These are phyloP conservation scores for Drosophila punjabiensis DNA, from an alignment of 1,140 invertebrate species.

Conservation along the genomic window DNA sequence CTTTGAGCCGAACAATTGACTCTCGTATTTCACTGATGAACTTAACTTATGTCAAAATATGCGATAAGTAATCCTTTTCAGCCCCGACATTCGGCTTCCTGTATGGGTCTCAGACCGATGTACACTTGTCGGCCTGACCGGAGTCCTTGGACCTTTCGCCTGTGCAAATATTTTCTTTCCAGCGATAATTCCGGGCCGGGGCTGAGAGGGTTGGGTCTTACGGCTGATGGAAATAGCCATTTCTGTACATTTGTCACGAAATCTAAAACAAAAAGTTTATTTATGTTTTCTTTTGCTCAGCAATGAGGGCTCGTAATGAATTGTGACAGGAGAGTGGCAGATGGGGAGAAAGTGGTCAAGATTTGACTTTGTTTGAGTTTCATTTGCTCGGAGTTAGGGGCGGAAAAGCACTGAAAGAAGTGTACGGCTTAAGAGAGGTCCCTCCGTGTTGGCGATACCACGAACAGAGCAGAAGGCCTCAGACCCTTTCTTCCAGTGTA, in stretches of 20 bases:
- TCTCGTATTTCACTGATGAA: conserved; percentile 84
- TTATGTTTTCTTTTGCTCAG: conserved; percentile 59
- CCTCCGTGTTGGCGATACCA: too few species aligned
- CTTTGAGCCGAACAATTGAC: conserved; percentile 66
- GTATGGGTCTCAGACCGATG: conserved; percentile 24
- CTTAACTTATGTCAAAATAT: conserved; percentile 85
- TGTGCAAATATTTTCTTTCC: conserved; percentile 79
- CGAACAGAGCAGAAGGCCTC: background rate
- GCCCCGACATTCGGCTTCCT: conserved; percentile 64
- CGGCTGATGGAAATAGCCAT: conserved; percentile 53
- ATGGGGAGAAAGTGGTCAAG: conserved; percentile 57
- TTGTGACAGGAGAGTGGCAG: conserved; percentile 56
- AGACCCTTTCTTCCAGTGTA: conserved; percentile 32
- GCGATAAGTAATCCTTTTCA: conserved; percentile 84
- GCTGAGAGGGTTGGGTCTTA: conserved; percentile 24
- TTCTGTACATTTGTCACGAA: conserved; percentile 79
- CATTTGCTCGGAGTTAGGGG: conserved; percentile 37
- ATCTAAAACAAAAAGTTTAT: conserved; percentile 77
- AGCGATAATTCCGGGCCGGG: conserved; percentile 58
- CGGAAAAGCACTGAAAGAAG: conserved; percentile 9
- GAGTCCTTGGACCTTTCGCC: conserved; percentile 34
- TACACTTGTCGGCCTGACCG: conserved; percentile 36
- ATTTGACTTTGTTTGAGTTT: conserved; percentile 62
- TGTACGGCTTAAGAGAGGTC: background rate
- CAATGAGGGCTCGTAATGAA: conserved; percentile 63